Conservation (phyloP, 2,113 vertebrate species). For the Uria aalge region DNA sequence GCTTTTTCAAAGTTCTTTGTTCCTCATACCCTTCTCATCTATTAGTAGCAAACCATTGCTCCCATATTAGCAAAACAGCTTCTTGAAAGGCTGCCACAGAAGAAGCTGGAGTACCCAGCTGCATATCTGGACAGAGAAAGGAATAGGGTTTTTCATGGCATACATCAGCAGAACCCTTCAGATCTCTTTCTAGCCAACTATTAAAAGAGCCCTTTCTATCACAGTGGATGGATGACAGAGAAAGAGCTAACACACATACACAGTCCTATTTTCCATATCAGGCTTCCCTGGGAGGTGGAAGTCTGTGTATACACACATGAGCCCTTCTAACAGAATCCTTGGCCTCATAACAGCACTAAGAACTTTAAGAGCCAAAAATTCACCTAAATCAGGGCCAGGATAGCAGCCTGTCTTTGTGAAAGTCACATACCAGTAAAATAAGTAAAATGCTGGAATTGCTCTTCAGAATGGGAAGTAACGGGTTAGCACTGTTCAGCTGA, state of each 20-base stretch:
- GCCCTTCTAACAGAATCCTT: not conserved
- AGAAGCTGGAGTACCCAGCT: not conserved
- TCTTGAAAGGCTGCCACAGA: not conserved
- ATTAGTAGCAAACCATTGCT: not conserved
- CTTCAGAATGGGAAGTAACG: constrained; percentile 79
- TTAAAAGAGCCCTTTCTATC: not conserved
- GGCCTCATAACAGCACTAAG: not conserved
- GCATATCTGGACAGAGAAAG: not conserved
- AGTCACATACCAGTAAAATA: constrained; percentile 83
- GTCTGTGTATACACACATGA: not conserved
- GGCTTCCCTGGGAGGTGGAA: not conserved
- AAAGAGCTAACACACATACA: not conserved
- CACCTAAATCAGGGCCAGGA: not conserved
- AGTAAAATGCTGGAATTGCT: constrained; percentile 77
- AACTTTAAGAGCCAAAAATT: not conserved
- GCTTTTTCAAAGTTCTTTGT: not conserved
- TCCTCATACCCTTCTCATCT: not conserved
- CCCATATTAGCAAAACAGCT: not conserved
- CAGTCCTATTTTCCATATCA: not conserved
- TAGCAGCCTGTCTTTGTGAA: not conserved
- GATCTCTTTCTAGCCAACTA: not conserved
- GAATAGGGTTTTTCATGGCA: not conserved
- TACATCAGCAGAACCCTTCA: not conserved
- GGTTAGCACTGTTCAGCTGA: constrained; percentile 20
- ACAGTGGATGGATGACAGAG: not conserved